Conservation (phyloP, 2,113 vertebrate species). For the Clarias gariepinus region DNA sequence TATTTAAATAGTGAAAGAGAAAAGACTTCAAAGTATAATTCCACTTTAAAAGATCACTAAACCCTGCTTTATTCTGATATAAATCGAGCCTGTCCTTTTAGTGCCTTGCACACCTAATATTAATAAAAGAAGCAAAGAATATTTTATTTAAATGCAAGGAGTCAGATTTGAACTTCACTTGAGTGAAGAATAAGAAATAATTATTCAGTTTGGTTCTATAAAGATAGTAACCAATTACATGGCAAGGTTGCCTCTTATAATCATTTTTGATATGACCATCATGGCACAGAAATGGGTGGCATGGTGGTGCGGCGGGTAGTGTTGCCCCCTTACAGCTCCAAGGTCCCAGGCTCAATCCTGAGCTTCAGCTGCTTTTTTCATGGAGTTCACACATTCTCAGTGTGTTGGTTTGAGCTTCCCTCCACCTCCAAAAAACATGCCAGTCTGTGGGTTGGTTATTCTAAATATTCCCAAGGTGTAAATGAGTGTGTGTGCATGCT, state of each 20-base stretch:
- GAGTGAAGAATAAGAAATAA: slow-evolving; percentile 71
- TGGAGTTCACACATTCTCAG: neutral
- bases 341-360: neutral
- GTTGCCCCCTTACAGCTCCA: neutral
- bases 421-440: neutral
- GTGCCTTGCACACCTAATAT: neutral
- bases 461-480: neutral
- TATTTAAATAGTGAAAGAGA: slow-evolving; percentile 44
- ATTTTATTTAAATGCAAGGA: slow-evolving; percentile 10
- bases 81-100: slow-evolving; percentile 7
- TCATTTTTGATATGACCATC: slow-evolving; percentile 44
- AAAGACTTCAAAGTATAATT: slow-evolving; percentile 39
- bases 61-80: slow-evolving; percentile 4
- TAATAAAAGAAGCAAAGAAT: slow-evolving; percentile 26
- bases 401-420: neutral
- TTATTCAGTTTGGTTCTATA: slow-evolving; percentile 52
- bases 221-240: too few relatives aligned
- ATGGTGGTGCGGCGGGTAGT: neutral
- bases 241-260: slow-evolving; percentile 31
- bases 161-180: slow-evolving; percentile 54
- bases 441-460: neutral
- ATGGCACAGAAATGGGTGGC: slow-evolving; percentile 26
- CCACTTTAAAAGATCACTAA: slow-evolving; percentile 40
- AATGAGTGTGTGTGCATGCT: neutral
- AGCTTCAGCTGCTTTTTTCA: neutral